These are phyloP conservation scores for Nephrotoma guestfalica DNA, from an alignment of 2,888 invertebrate species.

Conservation along the genomic window DNA sequence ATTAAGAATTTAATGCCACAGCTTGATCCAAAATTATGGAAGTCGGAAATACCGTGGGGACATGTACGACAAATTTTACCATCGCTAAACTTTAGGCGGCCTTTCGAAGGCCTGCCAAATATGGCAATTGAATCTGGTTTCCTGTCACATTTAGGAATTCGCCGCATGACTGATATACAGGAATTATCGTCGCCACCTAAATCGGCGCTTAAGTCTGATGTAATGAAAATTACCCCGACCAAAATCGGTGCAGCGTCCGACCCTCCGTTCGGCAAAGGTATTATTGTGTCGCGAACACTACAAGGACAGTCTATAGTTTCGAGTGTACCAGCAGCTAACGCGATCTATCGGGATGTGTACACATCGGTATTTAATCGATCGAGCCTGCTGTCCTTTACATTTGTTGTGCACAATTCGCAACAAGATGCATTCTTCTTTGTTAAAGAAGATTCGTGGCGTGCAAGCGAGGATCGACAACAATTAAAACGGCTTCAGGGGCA, in stretches of 20 bases:
- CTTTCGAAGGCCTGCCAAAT: constrained; percentile 48
- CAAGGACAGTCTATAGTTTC: constrained; percentile 70
- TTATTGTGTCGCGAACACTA: constrained; percentile 64
- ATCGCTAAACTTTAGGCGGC: constrained; percentile 42
- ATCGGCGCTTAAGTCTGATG: constrained; percentile 65
- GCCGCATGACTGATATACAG: constrained; percentile 62
- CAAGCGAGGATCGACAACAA: constrained; percentile 76
- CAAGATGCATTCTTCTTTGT: constrained; percentile 90
- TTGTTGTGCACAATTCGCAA: constrained; percentile 74
- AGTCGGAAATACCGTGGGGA: constrained; percentile 42
- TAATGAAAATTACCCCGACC: constrained; percentile 56
- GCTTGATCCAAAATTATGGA: constrained; percentile 56
- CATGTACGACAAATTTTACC: constrained; percentile 27
- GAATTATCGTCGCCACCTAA: constrained; percentile 63
- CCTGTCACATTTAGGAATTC: constrained; percentile 62
- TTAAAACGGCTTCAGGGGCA: constrained; percentile 79
- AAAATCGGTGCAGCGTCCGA: constrained; percentile 72
- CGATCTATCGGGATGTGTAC: constrained; percentile 82
- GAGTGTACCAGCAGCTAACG: constrained; percentile 77
- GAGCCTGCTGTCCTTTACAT: constrained; percentile 71
- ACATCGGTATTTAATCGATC: constrained; percentile 86
- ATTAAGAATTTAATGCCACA: constrained; percentile 76
- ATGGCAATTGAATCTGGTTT: constrained; percentile 72
- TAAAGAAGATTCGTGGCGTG: constrained; percentile 81
- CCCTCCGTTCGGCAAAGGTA: constrained; percentile 77